Conservation (phyloP, 1,140 invertebrate species). For the Penaeus indicus region DNA sequence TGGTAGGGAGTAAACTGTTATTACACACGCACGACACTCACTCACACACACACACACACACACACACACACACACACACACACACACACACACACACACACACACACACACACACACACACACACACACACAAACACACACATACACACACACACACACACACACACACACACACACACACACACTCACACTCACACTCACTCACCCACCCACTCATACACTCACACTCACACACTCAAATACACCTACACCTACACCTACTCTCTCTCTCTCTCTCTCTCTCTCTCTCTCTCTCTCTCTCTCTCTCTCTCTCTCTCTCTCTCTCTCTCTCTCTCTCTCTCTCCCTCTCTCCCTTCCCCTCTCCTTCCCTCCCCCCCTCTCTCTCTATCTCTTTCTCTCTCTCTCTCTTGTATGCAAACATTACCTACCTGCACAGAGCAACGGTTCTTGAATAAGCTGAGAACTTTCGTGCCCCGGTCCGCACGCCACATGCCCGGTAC, state of each 20-base stretch:
- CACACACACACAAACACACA: neutral
- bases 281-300: neutral
- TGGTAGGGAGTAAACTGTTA: neutral
- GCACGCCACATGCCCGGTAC: no score
- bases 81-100: slow-evolving; percentile 16
- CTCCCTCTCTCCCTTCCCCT: neutral
- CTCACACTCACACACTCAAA: no score
- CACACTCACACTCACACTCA: no score
- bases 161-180: no score
- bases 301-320: slow-evolving; percentile 5
- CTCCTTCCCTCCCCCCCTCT: neutral
- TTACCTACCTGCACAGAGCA: no score
- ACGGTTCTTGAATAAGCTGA: no score
- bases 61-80: slow-evolving; percentile 20
- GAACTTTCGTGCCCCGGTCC: no score
- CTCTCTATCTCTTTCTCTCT: no score
- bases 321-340: slow-evolving; percentile 2
- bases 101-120: neutral
- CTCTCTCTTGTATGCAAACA: no score
- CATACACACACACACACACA: no score
- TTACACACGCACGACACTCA: slow-evolving; percentile 13
- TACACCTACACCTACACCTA: no score
- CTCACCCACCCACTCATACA: no score
- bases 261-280: slow-evolving; percentile 3
- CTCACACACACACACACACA: slow-evolving; percentile 23